Percentiles rank a stretch among this genome's conserved stretches.
These are phyloP conservation scores for Holothuria glaberrima DNA, from an alignment of 35 echinoderm and acorn worm genomes.

Conservation along the genomic window DNA sequence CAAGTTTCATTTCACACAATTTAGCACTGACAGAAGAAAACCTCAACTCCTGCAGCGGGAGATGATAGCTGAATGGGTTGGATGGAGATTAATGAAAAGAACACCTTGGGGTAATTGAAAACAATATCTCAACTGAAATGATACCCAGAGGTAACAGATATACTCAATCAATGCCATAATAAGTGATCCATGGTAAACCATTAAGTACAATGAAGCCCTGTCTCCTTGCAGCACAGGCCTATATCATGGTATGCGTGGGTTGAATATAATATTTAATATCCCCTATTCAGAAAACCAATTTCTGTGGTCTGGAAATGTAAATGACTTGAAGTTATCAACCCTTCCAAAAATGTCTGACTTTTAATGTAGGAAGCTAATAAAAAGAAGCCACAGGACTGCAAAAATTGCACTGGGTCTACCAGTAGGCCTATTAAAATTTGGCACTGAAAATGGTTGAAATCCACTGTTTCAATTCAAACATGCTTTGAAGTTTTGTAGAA, in stretches of 20 bases:
- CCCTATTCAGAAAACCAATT: too few relatives aligned
- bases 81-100: slow-evolving; percentile 35
- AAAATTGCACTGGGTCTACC: too few relatives aligned
- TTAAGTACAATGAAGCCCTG: background rate
- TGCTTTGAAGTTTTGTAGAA: too few relatives aligned
- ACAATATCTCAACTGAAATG: slow-evolving; percentile 31
- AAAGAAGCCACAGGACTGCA: too few relatives aligned
- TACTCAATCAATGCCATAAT: slow-evolving; percentile 26
- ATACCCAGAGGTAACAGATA: slow-evolving; percentile 39
- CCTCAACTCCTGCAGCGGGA: background rate
- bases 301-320: background rate
- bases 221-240: background rate
- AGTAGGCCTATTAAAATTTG: too few relatives aligned
- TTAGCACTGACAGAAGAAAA: slow-evolving; percentile 15
- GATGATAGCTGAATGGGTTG: slow-evolving; percentile 20
- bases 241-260: slow-evolving; percentile 28
- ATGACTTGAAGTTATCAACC: background rate
- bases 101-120: slow-evolving; percentile 30
- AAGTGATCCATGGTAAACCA: background rate
- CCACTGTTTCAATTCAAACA: too few relatives aligned
- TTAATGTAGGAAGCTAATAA: too few relatives aligned
- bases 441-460: too few relatives aligned
- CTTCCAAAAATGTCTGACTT: too few relatives aligned
- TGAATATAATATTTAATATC: slow-evolving; percentile 15
- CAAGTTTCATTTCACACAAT: slow-evolving; percentile 57